phyloP scores from a whole-genome alignment of 2,888 invertebrate species.

The Biston betularia region DNA sequence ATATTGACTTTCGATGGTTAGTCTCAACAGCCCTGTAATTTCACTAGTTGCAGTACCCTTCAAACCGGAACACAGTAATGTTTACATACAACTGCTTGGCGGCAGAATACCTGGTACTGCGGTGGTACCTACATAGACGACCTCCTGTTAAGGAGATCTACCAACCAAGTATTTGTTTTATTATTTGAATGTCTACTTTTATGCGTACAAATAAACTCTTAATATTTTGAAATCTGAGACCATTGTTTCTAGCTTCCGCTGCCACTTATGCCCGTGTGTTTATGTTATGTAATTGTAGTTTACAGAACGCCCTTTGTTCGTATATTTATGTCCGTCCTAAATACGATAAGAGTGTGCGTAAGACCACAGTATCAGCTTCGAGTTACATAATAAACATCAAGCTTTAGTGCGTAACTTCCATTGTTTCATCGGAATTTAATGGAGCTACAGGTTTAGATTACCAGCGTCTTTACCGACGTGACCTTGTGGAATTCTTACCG shows the following conservation, averaged over 20 bases:
- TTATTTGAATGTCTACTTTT: background rate
- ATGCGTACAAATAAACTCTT: background rate
- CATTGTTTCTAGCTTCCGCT: background rate
- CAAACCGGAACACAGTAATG: no score
- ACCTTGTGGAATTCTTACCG: background rate
- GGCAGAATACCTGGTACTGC: no score
- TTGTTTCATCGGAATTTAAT: background rate
- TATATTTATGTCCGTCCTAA: slow-evolving; percentile 14
- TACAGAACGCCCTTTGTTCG: slow-evolving; percentile 19
- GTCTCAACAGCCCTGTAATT: no score
- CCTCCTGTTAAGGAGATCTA: no score
- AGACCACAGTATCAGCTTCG: background rate
- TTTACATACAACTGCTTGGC: no score
- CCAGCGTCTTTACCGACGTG: background rate
- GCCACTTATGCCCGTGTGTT: slow-evolving; percentile 2
- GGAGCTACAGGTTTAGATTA: background rate
- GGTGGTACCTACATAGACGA: no score
- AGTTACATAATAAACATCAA: background rate
- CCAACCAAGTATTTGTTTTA: background rate
- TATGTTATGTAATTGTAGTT: slow-evolving; percentile 5
- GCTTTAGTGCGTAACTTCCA: background rate
- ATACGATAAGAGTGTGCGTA: background rate
- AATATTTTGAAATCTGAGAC: slow-evolving; percentile 12
- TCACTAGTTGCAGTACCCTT: no score
- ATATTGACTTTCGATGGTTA: no score